Evolutionary conservation across 1,140 invertebrate species (phyloP), one percentile per base, ranked within the genome.

Genomic region (Aphidius gifuensis): DNA sequence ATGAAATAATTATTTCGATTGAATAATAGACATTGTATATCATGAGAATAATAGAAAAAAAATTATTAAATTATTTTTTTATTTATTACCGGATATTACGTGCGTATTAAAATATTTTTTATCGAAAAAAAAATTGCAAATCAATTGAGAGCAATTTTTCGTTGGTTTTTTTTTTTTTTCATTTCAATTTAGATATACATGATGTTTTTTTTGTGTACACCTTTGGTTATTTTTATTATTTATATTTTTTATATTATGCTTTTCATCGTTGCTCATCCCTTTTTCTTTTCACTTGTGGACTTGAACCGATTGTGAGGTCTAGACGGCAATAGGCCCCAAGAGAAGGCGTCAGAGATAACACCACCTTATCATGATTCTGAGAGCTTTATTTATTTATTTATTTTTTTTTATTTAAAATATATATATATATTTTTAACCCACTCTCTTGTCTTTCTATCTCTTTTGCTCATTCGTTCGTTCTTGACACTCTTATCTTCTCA

Each of bases 301-400:
- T 39, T n/a, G 16, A n/a, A 49, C 6, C 53, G 9, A 40, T 16
- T 55, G 38, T 40, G 0, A 9, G 32, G 60, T 61, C 60, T 54
- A 61, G 53, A 61, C 53, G 44, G 23, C 43, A 53, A 56, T 61
- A 61, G 60, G 60, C 53, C 51, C 16, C 53, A 16, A n/a, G 53
- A 61, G 16, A 46, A 57, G 53, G 44, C 60, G 60, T 61, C 53
- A 40, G 60, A 47, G 60, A 61, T 61, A 61, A 61, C 51, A 45
- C 48, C 6, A 16, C 38, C 51, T 61, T 61, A 61, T 61, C 60
- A 55, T 49, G 60, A 61, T 61, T 55, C 51, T 61, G 51, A 54
- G 47, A 53, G 21, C 23, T 43, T 42, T 55, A 23, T 61, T 61
- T 61, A 56, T 9, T 45, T 47, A 23, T 32, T 43, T 50, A 9